A percentile compares a stretch with the other conserved stretches of the same genome.
Conservation (phyloP, 30 jellyfish, hydroid and myxozoan species). For the Aurelia coerulea region DNA sequence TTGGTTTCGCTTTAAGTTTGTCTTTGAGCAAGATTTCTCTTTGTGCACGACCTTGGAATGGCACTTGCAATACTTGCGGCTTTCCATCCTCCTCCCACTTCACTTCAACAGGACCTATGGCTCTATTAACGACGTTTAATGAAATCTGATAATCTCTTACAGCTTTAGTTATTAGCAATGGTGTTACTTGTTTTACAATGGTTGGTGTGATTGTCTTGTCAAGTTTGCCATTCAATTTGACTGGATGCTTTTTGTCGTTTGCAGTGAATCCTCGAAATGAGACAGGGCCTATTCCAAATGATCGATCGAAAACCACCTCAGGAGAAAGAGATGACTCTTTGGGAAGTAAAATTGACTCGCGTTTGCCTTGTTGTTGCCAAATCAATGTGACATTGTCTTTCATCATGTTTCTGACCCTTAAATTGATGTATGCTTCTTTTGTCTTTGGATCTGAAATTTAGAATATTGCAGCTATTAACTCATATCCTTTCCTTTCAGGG, state of each 20-base stretch:
- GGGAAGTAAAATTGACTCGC: neutral
- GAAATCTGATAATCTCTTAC: conserved; percentile 26
- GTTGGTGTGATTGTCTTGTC: conserved; percentile 27
- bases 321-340: neutral
- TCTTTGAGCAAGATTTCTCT: conserved; percentile 20
- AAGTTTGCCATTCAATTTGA: conserved; percentile 45
- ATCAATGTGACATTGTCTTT: conserved; percentile 13
- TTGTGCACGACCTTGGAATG: conserved; percentile 3
- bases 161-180: conserved; percentile 16
- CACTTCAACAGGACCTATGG: conserved; percentile 56
- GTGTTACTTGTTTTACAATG: neutral
- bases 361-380: conserved; percentile 65
- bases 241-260: conserved; percentile 40
- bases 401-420: conserved; percentile 5
- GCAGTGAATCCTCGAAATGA: conserved; percentile 31
- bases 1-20: conserved; percentile 19
- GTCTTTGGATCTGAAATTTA: conserved; percentile 50
- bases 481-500: too few species aligned
- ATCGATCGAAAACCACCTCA: conserved; percentile 45
- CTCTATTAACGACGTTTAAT: conserved; percentile 26
- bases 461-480: too few species aligned
- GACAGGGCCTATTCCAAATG: conserved; percentile 51
- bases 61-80: conserved; percentile 20
- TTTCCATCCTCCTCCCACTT: conserved; percentile 52
- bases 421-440: conserved; percentile 30